Evolutionary conservation across 2,797 vertebrate species (phyloP).

Genomic region (Pangasius krempfi): DNA sequence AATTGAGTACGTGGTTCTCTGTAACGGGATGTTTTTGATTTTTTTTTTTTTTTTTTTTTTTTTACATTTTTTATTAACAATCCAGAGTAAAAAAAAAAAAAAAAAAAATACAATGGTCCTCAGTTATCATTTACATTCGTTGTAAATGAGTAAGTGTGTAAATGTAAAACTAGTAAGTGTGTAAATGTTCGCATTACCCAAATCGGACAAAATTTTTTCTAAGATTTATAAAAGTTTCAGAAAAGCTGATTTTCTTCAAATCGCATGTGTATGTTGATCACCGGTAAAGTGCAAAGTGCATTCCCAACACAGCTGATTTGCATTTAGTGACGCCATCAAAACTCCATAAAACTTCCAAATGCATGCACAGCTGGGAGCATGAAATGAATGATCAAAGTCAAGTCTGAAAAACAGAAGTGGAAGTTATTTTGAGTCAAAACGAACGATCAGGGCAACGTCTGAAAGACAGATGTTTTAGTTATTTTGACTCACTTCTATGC

Average conservation of each 20-base stretch:
- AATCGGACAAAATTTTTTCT: not conserved
- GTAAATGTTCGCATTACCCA: not conserved
- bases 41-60: not conserved
- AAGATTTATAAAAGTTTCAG: not conserved
- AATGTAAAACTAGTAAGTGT: not conserved
- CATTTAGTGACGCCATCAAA: not conserved
- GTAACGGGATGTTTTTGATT: not conserved
- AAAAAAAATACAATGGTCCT: not conserved
- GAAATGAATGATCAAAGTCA: not conserved
- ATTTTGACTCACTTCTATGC: not conserved
- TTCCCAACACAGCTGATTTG: not conserved
- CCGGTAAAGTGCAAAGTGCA: not conserved
- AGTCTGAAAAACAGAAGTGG: not conserved
- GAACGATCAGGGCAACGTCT: not conserved
- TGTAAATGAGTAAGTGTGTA: not conserved
- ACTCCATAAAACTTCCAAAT: not conserved
- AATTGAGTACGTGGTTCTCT: not conserved
- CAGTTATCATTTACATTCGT: not conserved
- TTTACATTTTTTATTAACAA: not conserved
- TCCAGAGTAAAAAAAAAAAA: not conserved
- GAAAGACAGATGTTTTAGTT: not conserved
- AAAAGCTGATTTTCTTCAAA: not conserved
- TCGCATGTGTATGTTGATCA: not conserved
- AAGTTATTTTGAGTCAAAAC: not conserved
- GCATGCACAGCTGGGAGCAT: not conserved